Evolutionary conservation across 2,888 invertebrate genomes (phyloP).

Genomic region (Pammene fasciana): DNA sequence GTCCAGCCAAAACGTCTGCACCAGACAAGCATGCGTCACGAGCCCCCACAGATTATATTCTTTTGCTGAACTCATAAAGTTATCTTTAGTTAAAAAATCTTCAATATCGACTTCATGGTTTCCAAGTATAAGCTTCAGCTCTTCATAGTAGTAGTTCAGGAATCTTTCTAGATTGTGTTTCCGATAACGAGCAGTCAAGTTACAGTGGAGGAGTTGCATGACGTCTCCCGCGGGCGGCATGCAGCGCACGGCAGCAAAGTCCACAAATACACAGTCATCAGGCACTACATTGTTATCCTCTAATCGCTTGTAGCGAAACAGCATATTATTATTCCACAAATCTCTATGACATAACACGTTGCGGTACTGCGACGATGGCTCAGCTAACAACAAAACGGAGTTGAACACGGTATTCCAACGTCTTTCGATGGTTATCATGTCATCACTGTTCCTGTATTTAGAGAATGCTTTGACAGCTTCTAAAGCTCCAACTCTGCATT

Average conservation of each 20-base stretch:
- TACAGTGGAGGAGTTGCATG: constrained; percentile 81
- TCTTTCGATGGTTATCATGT: constrained; percentile 55
- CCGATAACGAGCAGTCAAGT: constrained; percentile 74
- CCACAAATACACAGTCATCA: constrained; percentile 85
- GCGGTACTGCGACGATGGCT: constrained; percentile 61
- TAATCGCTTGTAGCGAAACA: constrained; percentile 74
- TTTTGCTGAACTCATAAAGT: constrained; percentile 72
- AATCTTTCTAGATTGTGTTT: constrained; percentile 75
- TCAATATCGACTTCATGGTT: constrained; percentile 65
- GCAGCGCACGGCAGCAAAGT: constrained; percentile 87
- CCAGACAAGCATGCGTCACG: constrained; percentile 81
- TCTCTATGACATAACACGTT: constrained; percentile 85
- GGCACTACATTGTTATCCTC: constrained; percentile 60
- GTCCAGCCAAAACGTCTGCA: constrained; percentile 80
- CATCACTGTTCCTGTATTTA: constrained; percentile 54
- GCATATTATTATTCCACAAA: constrained; percentile 85
- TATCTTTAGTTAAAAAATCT: constrained; percentile 66
- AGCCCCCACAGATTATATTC: constrained; percentile 81
- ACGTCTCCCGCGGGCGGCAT: constrained; percentile 87
- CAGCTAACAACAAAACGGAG: constrained; percentile 56
- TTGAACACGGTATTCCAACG: constrained; percentile 65
- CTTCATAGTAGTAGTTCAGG: constrained; percentile 82
- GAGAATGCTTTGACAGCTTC: constrained; percentile 64
- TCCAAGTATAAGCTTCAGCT: constrained; percentile 70
- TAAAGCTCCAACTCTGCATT: constrained; percentile 68